These are phyloP conservation scores for Mimumesa dahlbomi DNA, from an alignment of 2,888 invertebrate species.

Conservation along the genomic window DNA sequence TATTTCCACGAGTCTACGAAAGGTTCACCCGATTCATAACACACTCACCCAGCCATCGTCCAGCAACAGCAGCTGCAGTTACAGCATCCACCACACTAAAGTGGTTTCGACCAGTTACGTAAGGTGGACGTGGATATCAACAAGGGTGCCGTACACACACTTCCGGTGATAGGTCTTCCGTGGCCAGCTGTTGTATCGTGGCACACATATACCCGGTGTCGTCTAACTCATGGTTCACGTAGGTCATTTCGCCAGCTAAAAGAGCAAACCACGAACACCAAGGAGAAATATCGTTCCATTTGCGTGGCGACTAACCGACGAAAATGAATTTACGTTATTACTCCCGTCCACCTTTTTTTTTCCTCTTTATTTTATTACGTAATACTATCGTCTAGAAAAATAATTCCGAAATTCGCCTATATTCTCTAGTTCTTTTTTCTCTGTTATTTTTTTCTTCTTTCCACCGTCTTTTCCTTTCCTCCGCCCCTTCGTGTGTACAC, in stretches of 20 bases:
- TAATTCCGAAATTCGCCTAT: no score
- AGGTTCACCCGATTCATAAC: no score
- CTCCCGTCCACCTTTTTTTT: slow-evolving; percentile 52
- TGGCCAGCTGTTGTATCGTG: neutral
- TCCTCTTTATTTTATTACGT: slow-evolving; percentile 8
- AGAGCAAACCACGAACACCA: slow-evolving; percentile 20
- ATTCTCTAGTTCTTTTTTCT: slow-evolving; percentile 30
- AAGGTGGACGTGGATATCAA: slow-evolving; percentile 4
- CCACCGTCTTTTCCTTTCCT: slow-evolving; percentile 5
- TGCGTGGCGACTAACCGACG: slow-evolving; percentile 63
- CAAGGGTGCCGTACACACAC: neutral
- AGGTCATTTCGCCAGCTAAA: slow-evolving; percentile 49
- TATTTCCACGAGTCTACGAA: no score
- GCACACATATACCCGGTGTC: slow-evolving; percentile 47
- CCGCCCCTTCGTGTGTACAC: slow-evolving; percentile 16
- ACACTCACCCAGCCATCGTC: slow-evolving; percentile 22
- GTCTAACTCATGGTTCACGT: slow-evolving; percentile 65
- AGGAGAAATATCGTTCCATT: slow-evolving; percentile 55
- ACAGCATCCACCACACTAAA: slow-evolving; percentile 14
- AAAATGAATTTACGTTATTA: slow-evolving; percentile 67
- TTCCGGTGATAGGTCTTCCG: slow-evolving; percentile 3
- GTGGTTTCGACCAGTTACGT: slow-evolving; percentile 15
- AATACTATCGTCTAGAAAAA: slow-evolving; percentile 58
- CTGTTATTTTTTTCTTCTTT: slow-evolving; percentile 44
- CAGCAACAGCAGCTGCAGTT: slow-evolving; percentile 30